A percentile compares a stretch with the other conserved stretches of the same genome.
Evolutionary conservation across 2,888 invertebrate genomes (phyloP).

Genomic region (Chelonus formosanus): DNA sequence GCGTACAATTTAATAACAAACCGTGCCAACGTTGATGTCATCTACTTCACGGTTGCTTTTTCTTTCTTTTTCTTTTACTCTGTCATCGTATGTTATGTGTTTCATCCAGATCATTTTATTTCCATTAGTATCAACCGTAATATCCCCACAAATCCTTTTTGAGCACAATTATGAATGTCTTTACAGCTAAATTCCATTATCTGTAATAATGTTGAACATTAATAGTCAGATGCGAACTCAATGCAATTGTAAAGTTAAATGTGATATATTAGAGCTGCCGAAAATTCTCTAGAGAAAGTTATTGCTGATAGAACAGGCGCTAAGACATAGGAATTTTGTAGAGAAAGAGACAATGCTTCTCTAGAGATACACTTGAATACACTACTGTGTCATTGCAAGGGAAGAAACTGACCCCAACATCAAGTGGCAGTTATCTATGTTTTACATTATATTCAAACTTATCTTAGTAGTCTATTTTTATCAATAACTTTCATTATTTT

Average conservation of each 20-base stretch:
- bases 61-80: background rate
- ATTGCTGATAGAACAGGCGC: background rate
- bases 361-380: background rate
- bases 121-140: too few species aligned
- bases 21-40: background rate
- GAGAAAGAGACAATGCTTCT: background rate
- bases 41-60: background rate
- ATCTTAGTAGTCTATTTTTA: too few species aligned
- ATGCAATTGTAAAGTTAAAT: background rate
- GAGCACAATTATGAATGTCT: too few species aligned
- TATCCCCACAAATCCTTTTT: too few species aligned
- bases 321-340: background rate
- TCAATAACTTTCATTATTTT: too few species aligned
- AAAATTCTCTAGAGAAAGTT: background rate
- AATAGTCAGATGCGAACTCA: too few species aligned
- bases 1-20: conserved; percentile 6
- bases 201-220: too few species aligned
- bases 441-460: too few species aligned
- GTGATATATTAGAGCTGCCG: conserved; percentile 5
- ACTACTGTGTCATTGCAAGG: background rate
- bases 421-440: too few species aligned
- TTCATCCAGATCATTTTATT: background rate
- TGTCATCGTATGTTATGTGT: background rate
- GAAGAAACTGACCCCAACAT: too few species aligned
- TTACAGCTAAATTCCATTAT: too few species aligned